Percentiles rank a stretch among this genome's conserved stretches.
phyloP scores from a whole-genome alignment of 1,140 invertebrate genomes.

The Drosophila pachea region DNA sequence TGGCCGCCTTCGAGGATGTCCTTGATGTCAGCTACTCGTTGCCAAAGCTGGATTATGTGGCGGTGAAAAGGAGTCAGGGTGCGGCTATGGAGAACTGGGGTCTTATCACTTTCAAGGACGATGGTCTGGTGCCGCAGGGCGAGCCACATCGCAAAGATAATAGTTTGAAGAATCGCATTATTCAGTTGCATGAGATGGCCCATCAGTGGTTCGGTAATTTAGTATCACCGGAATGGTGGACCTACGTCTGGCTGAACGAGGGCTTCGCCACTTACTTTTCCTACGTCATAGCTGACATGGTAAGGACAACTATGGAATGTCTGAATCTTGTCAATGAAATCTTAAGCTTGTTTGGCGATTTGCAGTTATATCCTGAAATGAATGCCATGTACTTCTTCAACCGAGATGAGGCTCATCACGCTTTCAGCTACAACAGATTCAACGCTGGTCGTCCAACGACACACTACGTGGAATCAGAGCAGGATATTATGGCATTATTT shows the following conservation, averaged over 20 bases:
- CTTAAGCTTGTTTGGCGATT: not conserved
- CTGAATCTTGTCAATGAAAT: not conserved
- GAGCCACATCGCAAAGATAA: conserved; percentile 20
- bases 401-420: conserved; percentile 79
- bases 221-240: conserved; percentile 81
- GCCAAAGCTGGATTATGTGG: conserved; percentile 84
- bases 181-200: conserved; percentile 82
- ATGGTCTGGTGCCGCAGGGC: conserved; percentile 31
- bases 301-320: conserved; percentile 79
- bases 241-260: conserved; percentile 81
- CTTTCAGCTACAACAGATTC: conserved; percentile 77
- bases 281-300: conserved; percentile 82
- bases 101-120: conserved; percentile 85
- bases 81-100: conserved; percentile 94
- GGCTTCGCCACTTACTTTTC: conserved; percentile 85
- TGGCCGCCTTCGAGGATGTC: conserved; percentile 80
- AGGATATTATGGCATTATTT: conserved; percentile 87
- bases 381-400: conserved; percentile 89
- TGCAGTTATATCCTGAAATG: conserved; percentile 82
- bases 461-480: conserved; percentile 83
- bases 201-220: conserved; percentile 88
- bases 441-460: conserved; percentile 86
- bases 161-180: conserved; percentile 45
- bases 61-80: conserved; percentile 88
- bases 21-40: conserved; percentile 79